Base-by-base conservation (phyloP, 2,113 vertebrate genomes). In the Phainopepla nitens region DNA sequence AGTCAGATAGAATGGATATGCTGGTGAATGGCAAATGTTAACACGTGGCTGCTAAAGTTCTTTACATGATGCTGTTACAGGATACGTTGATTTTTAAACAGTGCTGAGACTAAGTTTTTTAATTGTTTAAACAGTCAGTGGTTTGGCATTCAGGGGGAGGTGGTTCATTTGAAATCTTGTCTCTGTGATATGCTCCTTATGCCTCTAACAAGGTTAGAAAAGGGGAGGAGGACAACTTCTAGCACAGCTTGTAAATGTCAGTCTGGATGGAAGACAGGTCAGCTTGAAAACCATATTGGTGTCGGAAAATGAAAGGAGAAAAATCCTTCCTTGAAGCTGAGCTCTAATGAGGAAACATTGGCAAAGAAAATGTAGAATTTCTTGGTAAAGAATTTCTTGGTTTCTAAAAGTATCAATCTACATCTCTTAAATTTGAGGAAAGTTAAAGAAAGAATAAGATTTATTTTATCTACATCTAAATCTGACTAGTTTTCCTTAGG, bases 221-320 rank as follows among this genome's bases (percentile, higher is more conserved):
- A 91, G 90, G 0, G 60, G 91, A 92, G 97, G 94, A 96, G 92
- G 94, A 93, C 33, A 90, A 47, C 35, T 66, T 91, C 86, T 96
- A 72, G 44, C 66, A 56, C 92, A 97, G 95, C 96, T 97, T 97
- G 96, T 97, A 97, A 98, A 97, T 85, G 97, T 96, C 96, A 90
- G 49, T 47, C 61, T 85, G 96, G 96, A 96, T 91, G 87, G 93
- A 95, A 96, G 93, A 62, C 92, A 97, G 94, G 84, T 90, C 68
- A 72, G 44, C 77, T 77, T 57, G 76, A 71, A 88, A 93, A 91
- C 87, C 66, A 6, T 18, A 15, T 49, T 92, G 70, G 79, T 90
- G 73, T 81, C 70, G 56, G 57, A 94, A 97, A 97, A 95, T 66
- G 76, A 83, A 95, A 95, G 90, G 94, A 72, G 94, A 87, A 80